Evolutionary conservation across 1,140 invertebrate species (phyloP).

Genomic region (Zaprionus tsacasi): DNA sequence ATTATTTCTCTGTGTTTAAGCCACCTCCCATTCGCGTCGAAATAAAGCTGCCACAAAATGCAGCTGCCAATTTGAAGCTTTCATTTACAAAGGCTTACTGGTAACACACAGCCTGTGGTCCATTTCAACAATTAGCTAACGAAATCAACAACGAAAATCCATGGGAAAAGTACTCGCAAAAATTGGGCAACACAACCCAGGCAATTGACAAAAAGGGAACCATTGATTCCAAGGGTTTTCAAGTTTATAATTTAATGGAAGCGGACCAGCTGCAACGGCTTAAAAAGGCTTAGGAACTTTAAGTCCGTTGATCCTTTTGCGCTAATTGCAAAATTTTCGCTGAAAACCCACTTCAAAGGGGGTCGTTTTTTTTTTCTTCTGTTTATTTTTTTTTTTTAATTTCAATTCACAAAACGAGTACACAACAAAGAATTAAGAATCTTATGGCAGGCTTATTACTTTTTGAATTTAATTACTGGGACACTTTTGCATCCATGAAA

Average conservation of each 20-base stretch:
- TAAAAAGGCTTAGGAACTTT: conserved; percentile 66
- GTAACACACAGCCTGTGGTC: conserved; percentile 31
- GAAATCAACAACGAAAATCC: conserved; percentile 37
- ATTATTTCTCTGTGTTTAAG: neutral
- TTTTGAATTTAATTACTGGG: conserved; percentile 28
- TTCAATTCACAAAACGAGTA: conserved; percentile 45
- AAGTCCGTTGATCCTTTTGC: conserved; percentile 51
- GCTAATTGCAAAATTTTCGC: conserved; percentile 59
- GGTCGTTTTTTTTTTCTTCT: conserved; percentile 24
- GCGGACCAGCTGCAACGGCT: conserved; percentile 63
- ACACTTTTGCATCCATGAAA: neutral
- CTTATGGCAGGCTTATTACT: conserved; percentile 16
- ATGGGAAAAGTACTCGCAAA: conserved; percentile 22
- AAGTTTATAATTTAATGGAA: conserved; percentile 62
- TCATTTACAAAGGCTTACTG: conserved; percentile 44
- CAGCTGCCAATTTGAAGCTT: conserved; percentile 40
- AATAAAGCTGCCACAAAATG: conserved; percentile 60
- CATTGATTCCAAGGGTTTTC: conserved; percentile 46
- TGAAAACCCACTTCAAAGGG: conserved; percentile 40
- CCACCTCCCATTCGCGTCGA: conserved; percentile 6
- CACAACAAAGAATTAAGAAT: conserved; percentile 42
- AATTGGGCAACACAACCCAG: conserved; percentile 1
- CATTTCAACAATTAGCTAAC: conserved; percentile 47
- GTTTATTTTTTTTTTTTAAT: conserved; percentile 41
- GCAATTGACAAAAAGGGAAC: conserved; percentile 53